Evolutionary conservation across 2,888 invertebrate genomes (phyloP).

Genomic region (Dioctria linearis): DNA sequence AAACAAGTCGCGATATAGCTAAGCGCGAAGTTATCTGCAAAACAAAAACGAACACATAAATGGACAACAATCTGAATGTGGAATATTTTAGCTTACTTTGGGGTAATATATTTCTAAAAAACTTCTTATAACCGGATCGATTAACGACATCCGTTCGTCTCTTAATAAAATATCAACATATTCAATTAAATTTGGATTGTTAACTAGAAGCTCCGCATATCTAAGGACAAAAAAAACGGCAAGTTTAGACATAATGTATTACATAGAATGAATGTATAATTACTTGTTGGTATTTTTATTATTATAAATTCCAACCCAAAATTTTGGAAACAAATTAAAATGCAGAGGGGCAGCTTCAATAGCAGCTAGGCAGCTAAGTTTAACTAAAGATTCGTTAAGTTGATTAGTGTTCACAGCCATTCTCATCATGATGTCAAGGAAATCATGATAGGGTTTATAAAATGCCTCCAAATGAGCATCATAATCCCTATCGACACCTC

Average conservation of each 20-base stretch:
- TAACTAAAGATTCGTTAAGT: slow-evolving; percentile 88
- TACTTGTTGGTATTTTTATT: slow-evolving; percentile 70
- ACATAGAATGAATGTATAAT: slow-evolving; percentile 54
- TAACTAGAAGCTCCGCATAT: slow-evolving; percentile 85
- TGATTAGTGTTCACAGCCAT: slow-evolving; percentile 91
- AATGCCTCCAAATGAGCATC: slow-evolving; percentile 83
- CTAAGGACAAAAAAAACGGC: slow-evolving; percentile 68
- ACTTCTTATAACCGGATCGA: slow-evolving; percentile 87
- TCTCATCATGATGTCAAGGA: slow-evolving; percentile 87
- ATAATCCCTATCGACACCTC: slow-evolving; percentile 84
- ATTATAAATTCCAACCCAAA: slow-evolving; percentile 91
- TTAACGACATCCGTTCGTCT: slow-evolving; percentile 89
- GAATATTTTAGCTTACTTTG: slow-evolving; percentile 75
- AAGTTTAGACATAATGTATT: background rate
- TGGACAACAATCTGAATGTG: background rate
- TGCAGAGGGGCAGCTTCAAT: slow-evolving; percentile 92
- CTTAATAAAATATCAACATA: slow-evolving; percentile 91
- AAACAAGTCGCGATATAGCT: slow-evolving; percentile 69
- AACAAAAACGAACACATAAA: background rate
- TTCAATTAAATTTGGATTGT: slow-evolving; percentile 88
- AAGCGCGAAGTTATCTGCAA: slow-evolving; percentile 67
- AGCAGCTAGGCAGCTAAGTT: slow-evolving; percentile 90
- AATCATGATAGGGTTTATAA: slow-evolving; percentile 90
- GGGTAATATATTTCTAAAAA: slow-evolving; percentile 92
- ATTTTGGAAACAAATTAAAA: slow-evolving; percentile 89